Base-by-base conservation (phyloP, 2,113 vertebrate genomes). In the Trogon surrucura region DNA sequence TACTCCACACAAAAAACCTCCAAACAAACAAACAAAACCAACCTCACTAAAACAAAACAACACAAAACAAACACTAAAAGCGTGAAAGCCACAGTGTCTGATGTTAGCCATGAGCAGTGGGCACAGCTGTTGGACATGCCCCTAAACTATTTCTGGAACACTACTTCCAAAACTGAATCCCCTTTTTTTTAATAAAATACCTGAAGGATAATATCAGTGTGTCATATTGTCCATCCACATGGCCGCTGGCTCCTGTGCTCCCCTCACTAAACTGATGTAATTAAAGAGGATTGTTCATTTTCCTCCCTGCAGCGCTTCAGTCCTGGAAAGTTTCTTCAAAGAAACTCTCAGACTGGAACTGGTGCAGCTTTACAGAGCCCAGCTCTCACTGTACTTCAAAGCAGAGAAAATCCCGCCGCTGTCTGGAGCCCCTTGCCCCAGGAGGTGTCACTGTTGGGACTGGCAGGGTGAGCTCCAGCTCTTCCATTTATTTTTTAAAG, bases 381-480 rank as follows among this genome's bases (percentile, higher is more conserved):
- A 77, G 62, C 84, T 65, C 65, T 74, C 45, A 16, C 41, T 73
- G 73, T 54, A n/a, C 70, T 93, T 80, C 65, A 92, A 84, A 88
- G 95, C 79, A 14, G 29, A 78, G 84, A 64, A 89, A 95, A 95
- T 22, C 19, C 26, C 21, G 54, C 73, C 93, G 96, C 80, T 80
- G 74, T 13, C 84, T 64, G 95, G 84, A 61, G 83, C 93, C 86
- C 66, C 47, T 86, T 80, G 74, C 30, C 89, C 97, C 98, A 97
- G 97, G 97, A 98, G 98, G 98, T 97, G 97, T 97, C 98, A 96
- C 97, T 98, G 87, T 97, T 96, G 97, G 79, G 95, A 98, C 97
- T 97, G 21, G 48, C 85, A 97, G 97, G 80, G 88, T 71, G 54
- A 71, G 81, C 91, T 93, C 89, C 73, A 67, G 67, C 13, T 20